Evolutionary conservation across 2,113 vertebrate species (phyloP).

Genomic region (Mastomys natalensis): DNA sequence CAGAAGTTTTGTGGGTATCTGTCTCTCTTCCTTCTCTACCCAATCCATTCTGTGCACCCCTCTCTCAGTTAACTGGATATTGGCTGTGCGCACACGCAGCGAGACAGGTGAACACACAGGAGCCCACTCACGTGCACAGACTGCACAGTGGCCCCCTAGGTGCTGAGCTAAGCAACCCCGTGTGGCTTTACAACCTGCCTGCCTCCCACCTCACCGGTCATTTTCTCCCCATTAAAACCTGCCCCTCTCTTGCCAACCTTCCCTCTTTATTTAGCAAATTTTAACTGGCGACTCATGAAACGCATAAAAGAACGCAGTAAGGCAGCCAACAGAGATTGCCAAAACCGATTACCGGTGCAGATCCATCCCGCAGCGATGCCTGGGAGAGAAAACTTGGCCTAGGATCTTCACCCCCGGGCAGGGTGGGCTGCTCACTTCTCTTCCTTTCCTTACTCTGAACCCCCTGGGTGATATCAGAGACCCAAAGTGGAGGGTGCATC

Average conservation of each 20-base stretch:
- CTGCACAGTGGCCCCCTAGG: not conserved
- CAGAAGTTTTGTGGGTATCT: not conserved
- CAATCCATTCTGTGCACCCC: not conserved
- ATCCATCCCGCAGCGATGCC: not conserved
- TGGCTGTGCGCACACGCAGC: not conserved
- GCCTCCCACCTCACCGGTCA: not conserved
- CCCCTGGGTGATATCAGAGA: not conserved
- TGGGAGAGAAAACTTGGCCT: not conserved
- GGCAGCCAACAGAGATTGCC: conserved; percentile 62
- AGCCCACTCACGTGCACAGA: not conserved
- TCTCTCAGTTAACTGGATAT: not conserved
- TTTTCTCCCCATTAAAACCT: conserved; percentile 41
- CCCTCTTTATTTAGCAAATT: conserved; percentile 76
- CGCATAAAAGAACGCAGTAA: not conserved
- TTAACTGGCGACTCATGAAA: conserved; percentile 71
- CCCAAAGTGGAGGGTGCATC: not conserved
- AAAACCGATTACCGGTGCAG: conserved; percentile 36
- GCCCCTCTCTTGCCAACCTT: conserved; percentile 34
- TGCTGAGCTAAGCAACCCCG: not conserved
- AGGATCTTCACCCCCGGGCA: not conserved
- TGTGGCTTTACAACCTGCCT: not conserved
- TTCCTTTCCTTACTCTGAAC: not conserved
- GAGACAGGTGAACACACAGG: too few relatives aligned
- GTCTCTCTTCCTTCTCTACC: not conserved
- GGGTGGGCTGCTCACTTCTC: not conserved